Conservation (phyloP, 2,113 vertebrate genomes). For the Rhineura floridana region DNA sequence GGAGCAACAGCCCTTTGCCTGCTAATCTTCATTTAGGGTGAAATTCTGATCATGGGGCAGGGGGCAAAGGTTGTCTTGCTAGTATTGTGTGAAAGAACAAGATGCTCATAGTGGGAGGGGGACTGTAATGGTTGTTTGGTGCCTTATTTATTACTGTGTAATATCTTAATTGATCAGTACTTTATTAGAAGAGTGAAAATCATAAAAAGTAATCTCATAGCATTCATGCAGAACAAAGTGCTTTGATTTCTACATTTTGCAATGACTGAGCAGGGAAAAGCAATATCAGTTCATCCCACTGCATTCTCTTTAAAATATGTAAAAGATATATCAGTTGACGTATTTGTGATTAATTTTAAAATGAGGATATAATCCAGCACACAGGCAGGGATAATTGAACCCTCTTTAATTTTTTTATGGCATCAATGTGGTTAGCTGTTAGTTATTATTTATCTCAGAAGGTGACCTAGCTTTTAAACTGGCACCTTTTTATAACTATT, state of each 20-base stretch:
- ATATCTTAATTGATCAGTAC: neutral
- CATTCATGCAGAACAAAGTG: neutral
- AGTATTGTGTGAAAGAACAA: too few species aligned
- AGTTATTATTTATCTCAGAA: neutral
- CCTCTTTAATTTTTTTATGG: neutral
- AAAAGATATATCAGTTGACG: too few species aligned
- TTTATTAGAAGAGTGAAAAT: neutral
- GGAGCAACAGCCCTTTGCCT: neutral
- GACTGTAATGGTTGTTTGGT: neutral
- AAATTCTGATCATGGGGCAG: too few species aligned
- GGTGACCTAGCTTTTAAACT: neutral
- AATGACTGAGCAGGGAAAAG: neutral
- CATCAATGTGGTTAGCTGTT: neutral
- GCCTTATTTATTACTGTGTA: neutral
- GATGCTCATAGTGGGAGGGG: neutral
- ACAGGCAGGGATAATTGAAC: neutral
- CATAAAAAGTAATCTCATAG: neutral
- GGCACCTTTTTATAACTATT: neutral
- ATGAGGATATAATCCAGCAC: neutral
- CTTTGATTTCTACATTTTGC: neutral
- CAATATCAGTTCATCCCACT: neutral
- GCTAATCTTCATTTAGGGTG: neutral
- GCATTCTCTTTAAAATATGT: neutral
- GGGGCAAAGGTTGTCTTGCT: too few species aligned
- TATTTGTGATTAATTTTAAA: neutral